Base-by-base conservation (phyloP, 1,140 invertebrate genomes). In the Brachionus manjavacas region DNA sequence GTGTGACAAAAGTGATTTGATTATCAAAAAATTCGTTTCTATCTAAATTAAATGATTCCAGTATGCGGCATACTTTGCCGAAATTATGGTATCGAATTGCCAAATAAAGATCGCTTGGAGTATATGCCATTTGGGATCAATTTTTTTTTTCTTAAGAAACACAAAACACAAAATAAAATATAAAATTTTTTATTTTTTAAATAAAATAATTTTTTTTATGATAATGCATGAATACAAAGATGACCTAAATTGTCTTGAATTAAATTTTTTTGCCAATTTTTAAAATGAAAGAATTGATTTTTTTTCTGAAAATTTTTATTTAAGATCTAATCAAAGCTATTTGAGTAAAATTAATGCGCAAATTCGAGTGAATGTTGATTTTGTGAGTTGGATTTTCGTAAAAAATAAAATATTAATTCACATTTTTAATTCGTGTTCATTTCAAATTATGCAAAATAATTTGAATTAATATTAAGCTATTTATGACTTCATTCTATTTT, bases 1-100 rank as follows among this genome's bases (percentile, higher is more conserved):
- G 25, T 9, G 79, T 60, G 6, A 81, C 20, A 41, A 43, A 81
- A 23, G 52, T 60, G n/a, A 81, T 81, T 68, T 81, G 31, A 68
- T 81, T 68, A 1, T 81, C 79, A 4, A 81, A 81, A 43, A 81
- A 81, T 16, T 81, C 79, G 8, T 81, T 81, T 41, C 23, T 60
- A 2, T 16, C 35, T 7, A 81, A 8, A 43, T 81, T 60, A 60
- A 81, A 81, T 16, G 14, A 28, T 12, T 60, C n/a, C 25, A 81
- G 14, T 60, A 81, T 81, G 23, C n/a, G 49, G 20, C n/a, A 16
- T 2, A 23, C 79, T 60, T 81, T 81, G 16, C 1, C 14, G 4
- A 20, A 43, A 3, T 64, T 23, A 12, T 81, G 52, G 28, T 60
- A 81, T 43, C 79, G 16, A 43, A 81, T 81, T 2, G 79, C 79